Base-by-base conservation (phyloP, 2,888 invertebrate genomes). In the Xylophagus ater region DNA sequence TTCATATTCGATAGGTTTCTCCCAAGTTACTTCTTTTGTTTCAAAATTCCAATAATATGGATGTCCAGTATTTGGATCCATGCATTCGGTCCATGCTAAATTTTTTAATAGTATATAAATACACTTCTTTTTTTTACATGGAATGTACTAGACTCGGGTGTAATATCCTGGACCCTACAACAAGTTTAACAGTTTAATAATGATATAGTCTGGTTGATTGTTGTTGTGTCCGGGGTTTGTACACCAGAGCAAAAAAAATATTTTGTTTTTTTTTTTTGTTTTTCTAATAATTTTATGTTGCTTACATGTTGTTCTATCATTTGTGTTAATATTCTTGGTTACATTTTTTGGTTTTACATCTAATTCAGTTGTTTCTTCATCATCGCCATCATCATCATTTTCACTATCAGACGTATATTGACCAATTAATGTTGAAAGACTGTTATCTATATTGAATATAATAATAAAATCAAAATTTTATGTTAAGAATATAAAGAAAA, bases 11-110 rank as follows among this genome's bases (percentile, higher is more conserved):
- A 56, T 53, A 8, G 78, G 76, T 49, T 70, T 67, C 44, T 74
- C 72, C 78, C 78, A 78, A 8, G 75, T 74, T 1, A 77, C 76
- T 53, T 72, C 70, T 53, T 76, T 74, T 2, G 75, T 73, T 47
- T 69, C 62, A 12, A 68, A 64, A 53, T 78, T 75, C 77, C 78
- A 78, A 50, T 74, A 78, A 54, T 78, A 78, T 2, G 72, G 65
- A 54, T 71, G 76, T 2, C 76, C 76, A 2, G 72, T 70, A 10
- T 64, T 61, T 50, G 73, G 69, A 53, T 77, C 77, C 47, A 65
- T 67, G 51, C 76, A 76, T 55, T 75, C 71, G 55, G 75, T 71
- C 78, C 77, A 78, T 25, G 60, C 70, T 69, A 50, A n/a, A n/a
- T n/a, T n/a, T n/a, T n/a, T n/a, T n/a, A n/a, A n/a, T n/a, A n/a